These are phyloP conservation scores for Prosopocoilus inquinatus DNA, from an alignment of 2,888 invertebrate genomes.

Conservation along the genomic window DNA sequence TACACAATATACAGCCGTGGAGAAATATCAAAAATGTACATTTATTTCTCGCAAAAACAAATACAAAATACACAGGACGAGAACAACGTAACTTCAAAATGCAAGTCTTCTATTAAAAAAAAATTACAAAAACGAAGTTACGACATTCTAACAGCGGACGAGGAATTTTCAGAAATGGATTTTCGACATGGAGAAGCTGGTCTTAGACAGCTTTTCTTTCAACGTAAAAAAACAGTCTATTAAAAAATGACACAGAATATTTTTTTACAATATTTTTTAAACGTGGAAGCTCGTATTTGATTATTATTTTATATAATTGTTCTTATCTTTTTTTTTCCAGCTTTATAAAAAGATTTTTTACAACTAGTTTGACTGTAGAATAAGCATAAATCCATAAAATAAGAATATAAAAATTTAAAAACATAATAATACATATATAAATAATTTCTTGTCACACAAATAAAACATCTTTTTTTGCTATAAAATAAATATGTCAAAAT, in stretches of 20 bases:
- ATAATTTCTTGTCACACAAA: too few species aligned
- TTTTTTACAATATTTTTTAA: background rate
- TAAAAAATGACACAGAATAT: background rate
- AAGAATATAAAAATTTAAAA: too few species aligned
- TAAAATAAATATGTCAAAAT: too few species aligned
- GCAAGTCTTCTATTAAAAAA: constrained; percentile 16
- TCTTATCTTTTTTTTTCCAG: too few species aligned
- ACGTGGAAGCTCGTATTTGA: background rate
- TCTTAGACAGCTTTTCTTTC: constrained; percentile 23
- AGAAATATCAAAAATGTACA: constrained; percentile 41
- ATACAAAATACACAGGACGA: constrained; percentile 17
- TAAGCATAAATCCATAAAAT: too few species aligned
- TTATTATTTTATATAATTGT: too few species aligned
- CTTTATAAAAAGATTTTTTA: too few species aligned
- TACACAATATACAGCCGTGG: constrained; percentile 43
- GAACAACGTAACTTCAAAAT: constrained; percentile 27
- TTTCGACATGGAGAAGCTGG: constrained; percentile 25
- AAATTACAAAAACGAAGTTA: constrained; percentile 21
- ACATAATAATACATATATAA: too few species aligned
- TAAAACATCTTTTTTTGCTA: too few species aligned
- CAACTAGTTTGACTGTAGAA: too few species aligned
- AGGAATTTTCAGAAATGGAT: constrained; percentile 17
- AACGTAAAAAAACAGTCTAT: background rate
- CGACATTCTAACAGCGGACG: constrained; percentile 7
- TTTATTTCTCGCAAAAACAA: constrained; percentile 34